These are phyloP conservation scores for Helicoverpa assulta DNA, from an alignment of 2,888 invertebrate genomes.

Conservation along the genomic window DNA sequence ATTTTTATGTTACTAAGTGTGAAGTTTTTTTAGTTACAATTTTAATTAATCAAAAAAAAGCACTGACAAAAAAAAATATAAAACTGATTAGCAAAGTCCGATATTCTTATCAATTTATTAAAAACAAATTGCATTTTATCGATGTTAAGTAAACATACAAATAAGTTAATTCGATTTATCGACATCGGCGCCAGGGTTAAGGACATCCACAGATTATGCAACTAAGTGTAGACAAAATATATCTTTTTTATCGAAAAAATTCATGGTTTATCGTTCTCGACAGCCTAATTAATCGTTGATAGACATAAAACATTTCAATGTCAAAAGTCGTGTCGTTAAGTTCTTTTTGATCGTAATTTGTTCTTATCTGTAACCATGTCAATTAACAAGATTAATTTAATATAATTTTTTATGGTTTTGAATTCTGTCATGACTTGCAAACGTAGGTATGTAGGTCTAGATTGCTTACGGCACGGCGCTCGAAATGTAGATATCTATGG, in stretches of 20 bases:
- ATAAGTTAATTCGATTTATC: slow-evolving; percentile 6
- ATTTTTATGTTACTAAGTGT: too few species aligned
- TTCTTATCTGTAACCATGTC: not conserved
- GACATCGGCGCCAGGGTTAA: slow-evolving; percentile 18
- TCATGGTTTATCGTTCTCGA: not conserved
- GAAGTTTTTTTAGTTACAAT: too few species aligned
- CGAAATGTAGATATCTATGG: too few species aligned
- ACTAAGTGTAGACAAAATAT: slow-evolving; percentile 4
- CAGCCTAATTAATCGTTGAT: not conserved
- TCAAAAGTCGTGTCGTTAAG: not conserved
- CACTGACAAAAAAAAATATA: too few species aligned
- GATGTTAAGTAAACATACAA: not conserved
- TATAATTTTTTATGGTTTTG: too few species aligned
- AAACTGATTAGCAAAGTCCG: too few species aligned
- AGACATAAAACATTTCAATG: not conserved
- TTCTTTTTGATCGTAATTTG: not conserved
- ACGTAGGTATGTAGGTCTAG: too few species aligned
- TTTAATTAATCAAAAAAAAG: too few species aligned
- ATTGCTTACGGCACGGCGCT: too few species aligned
- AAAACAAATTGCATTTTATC: not conserved
- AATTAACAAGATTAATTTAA: too few species aligned
- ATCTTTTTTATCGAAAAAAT: not conserved
- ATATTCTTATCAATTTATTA: not conserved
- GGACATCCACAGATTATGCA: not conserved
- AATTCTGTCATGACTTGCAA: too few species aligned